phyloP scores from a whole-genome alignment of 2,797 vertebrate species.

The Lacerta viridis region DNA sequence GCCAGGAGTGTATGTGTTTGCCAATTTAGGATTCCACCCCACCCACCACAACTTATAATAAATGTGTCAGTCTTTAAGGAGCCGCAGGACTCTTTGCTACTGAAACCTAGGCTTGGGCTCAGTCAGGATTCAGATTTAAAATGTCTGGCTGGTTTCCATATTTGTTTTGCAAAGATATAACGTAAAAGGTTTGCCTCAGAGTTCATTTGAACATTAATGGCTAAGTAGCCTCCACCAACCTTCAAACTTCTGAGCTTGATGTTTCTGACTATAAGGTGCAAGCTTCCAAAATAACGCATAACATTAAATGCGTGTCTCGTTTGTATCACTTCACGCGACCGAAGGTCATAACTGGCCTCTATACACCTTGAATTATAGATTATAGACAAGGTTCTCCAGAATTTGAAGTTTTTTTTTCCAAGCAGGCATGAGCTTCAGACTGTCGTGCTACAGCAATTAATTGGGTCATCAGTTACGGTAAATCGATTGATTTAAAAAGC shows the following conservation, averaged over 20 bases:
- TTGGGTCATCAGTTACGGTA: no score
- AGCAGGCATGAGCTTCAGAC: no score
- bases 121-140: not conserved
- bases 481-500: no score
- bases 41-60: not conserved
- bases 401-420: no score
- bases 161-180: not conserved
- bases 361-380: not conserved
- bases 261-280: not conserved
- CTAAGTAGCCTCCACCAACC: no score
- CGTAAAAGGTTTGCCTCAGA: not conserved
- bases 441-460: no score
- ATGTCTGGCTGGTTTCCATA: not conserved
- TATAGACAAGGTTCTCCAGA: not conserved
- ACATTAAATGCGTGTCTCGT: not conserved
- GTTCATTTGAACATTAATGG: no score
- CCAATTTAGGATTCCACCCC: not conserved
- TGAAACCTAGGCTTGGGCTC: not conserved
- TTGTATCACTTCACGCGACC: not conserved
- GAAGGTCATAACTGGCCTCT: not conserved
- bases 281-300: not conserved
- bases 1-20: not conserved
- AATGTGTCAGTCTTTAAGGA: not conserved
- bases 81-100: not conserved
- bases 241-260: not conserved